phyloP scores from a whole-genome alignment of 2,888 invertebrate genomes.

The Ischnura elegans region DNA sequence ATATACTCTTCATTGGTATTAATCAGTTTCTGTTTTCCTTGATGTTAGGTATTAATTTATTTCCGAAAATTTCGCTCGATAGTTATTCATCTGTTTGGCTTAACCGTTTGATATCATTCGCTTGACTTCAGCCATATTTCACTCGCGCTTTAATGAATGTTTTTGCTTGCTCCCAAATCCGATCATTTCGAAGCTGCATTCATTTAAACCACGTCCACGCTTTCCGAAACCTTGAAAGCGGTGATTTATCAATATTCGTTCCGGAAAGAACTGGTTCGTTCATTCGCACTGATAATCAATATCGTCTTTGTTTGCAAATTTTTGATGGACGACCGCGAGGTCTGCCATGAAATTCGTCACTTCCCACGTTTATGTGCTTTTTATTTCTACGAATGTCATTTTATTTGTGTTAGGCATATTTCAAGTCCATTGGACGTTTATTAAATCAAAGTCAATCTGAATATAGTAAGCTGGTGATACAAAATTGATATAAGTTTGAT shows the following conservation, averaged over 20 bases:
- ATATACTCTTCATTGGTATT: neutral
- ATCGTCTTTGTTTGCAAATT: conserved; percentile 40
- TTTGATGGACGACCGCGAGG: conserved; percentile 41
- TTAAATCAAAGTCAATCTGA: neutral
- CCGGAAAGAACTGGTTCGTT: conserved; percentile 40
- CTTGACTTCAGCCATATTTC: conserved; percentile 22
- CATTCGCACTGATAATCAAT: conserved; percentile 34
- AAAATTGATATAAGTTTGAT: too few species aligned
- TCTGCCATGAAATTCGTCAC: neutral
- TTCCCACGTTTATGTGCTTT: neutral
- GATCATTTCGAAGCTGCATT: neutral
- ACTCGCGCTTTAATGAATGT: neutral
- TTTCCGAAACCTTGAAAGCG: conserved; percentile 12
- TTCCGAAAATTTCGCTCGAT: neutral
- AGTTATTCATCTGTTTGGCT: neutral
- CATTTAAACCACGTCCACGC: conserved; percentile 52
- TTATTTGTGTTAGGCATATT: neutral
- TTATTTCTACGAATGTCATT: neutral
- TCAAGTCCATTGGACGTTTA: neutral
- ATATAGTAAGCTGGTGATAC: neutral
- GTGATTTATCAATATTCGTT: conserved; percentile 50
- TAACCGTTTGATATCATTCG: neutral
- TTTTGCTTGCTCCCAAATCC: neutral
- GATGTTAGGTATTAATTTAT: neutral
- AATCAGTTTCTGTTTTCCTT: neutral